Base-by-base conservation (phyloP, 2,797 vertebrate genomes). In the Myripristis jacobus region DNA sequence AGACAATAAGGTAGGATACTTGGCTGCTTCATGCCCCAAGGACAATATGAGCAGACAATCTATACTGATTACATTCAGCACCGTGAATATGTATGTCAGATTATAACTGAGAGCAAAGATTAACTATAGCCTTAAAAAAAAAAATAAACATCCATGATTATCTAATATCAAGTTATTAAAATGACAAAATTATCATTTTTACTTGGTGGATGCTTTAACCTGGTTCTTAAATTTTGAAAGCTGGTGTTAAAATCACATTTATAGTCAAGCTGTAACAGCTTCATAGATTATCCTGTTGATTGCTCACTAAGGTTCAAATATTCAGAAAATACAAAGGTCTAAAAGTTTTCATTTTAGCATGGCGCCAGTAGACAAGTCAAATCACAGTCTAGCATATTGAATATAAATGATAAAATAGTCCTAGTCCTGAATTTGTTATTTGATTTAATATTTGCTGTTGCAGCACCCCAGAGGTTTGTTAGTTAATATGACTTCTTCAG, bases 241-340 rank as follows among this genome's bases (percentile, higher is more conserved):
- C 89, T 93, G 91, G 91, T 91, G 87, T 81, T 84, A 18, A 80
- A 87, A 86, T 90, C 84, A 75, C 73, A 58, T 80, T 88, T 70
- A 80, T 60, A 67, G 75, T 64, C 69, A 29, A 75, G 50, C 44
- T 61, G 59, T 56, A n/a, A 62, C 10, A 67, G 46, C 15, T 69
- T 64, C 43, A 66, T 22, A 59, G 9, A 73, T 76, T 25, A 58
- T n/a, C 38, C 4, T 70, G 21, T 54, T 52, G 15, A 75, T 75
- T 59, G 67, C 1, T 69, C 29, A 31, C 19, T 7, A 43, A 56
- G 13, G 60, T 34, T 73, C 43, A 66, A 75, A 82, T 56, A 63
- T 47, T 67, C 36, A 76, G 66, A 51, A 24, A 67, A 69, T 63
- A 80, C 47, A 80, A 81, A 88, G 58, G 62, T 53, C 73, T 62